Evolutionary conservation across 2,797 vertebrate genomes (phyloP).

Genomic region (Gallinago solitaria): DNA sequence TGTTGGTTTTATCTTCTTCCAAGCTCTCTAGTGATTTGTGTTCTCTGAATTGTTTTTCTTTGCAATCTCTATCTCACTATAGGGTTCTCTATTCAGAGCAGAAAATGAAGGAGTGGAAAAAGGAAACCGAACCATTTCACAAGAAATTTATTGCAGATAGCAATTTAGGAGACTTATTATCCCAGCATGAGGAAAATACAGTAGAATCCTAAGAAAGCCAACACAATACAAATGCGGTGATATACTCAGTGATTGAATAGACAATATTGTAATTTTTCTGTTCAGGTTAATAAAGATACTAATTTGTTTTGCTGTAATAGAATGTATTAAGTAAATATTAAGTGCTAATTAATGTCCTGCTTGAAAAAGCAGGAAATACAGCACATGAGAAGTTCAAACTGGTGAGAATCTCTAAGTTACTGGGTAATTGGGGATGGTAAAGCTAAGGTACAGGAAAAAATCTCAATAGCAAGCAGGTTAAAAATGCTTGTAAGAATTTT

Average conservation of each 20-base stretch:
- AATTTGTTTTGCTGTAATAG: conserved; percentile 10
- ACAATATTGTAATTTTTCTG: conserved; percentile 11
- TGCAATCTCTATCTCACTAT: conserved; percentile 60
- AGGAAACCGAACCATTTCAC: conserved; percentile 63
- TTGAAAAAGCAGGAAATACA: conserved; percentile 5
- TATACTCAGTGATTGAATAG: conserved; percentile 9
- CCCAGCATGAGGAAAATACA: conserved; percentile 63
- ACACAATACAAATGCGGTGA: conserved; percentile 42
- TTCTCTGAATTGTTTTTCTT: conserved; percentile 61
- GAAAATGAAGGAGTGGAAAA: conserved; percentile 56
- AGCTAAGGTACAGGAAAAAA: not conserved
- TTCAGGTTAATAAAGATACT: conserved; percentile 46
- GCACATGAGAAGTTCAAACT: not conserved
- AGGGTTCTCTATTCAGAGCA: conserved; percentile 54
- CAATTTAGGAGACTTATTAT: conserved; percentile 69
- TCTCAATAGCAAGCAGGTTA: not conserved
- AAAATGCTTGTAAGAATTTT: conserved; percentile 51
- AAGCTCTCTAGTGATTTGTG: conserved; percentile 47
- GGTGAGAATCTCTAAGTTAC: conserved; percentile 9
- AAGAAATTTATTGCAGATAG: conserved; percentile 69
- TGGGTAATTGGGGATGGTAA: not conserved
- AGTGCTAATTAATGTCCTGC: conserved; percentile 60
- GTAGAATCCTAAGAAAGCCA: conserved; percentile 63
- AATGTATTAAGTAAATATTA: conserved; percentile 54
- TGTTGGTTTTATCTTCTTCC: conserved; percentile 47